These are phyloP conservation scores for Petrolisthes manimaculis DNA, from an alignment of 2,888 invertebrate species.

Conservation along the genomic window DNA sequence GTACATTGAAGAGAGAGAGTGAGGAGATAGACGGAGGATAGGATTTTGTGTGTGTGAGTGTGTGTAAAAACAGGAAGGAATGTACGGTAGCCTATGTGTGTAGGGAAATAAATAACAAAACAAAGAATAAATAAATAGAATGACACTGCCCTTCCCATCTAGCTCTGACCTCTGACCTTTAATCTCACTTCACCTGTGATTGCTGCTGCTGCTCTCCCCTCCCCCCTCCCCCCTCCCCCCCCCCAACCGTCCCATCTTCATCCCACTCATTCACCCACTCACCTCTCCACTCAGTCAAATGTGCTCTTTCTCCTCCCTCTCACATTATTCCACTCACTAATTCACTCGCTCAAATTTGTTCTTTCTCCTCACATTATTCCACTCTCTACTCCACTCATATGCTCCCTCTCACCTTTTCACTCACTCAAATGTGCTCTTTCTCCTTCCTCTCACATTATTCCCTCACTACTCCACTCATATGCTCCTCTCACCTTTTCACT, in stretches of 20 bases:
- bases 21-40: no score
- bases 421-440: background rate
- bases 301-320: slow-evolving; percentile 6
- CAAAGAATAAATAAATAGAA: no score
- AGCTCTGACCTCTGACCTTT: background rate
- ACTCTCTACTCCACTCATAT: background rate
- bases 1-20: no score
- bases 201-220: no score
- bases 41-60: no score
- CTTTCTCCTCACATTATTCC: background rate
- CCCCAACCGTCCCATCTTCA: background rate
- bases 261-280: background rate
- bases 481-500: slow-evolving; percentile 1
- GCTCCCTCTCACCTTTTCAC: background rate
- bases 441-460: background rate
- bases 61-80: no score
- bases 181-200: background rate
- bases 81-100: no score
- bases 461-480: slow-evolving; percentile 13
- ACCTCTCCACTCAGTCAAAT: background rate
- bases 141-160: background rate
- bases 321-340: background rate
- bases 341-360: background rate
- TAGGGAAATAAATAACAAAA: no score
- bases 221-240: background rate